A percentile compares a stretch with the other conserved stretches of the same genome.
phyloP scores from a whole-genome alignment of 2,888 invertebrate species.

The Phytoseiulus persimilis region DNA sequence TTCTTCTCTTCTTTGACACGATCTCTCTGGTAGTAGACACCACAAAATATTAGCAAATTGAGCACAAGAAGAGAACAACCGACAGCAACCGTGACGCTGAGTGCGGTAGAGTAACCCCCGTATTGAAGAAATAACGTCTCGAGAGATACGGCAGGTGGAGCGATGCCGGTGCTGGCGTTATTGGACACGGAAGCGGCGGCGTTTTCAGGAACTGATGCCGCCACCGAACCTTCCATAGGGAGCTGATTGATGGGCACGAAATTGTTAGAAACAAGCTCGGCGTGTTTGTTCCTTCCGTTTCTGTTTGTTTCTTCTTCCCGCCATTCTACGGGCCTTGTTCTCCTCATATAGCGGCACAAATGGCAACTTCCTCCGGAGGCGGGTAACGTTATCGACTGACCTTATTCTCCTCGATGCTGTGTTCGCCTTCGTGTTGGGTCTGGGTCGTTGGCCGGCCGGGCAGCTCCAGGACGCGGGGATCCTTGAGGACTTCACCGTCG shows the following conservation, averaged over 20 bases:
- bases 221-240: conserved; percentile 33
- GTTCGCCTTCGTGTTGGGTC: not conserved
- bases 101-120: conserved; percentile 39
- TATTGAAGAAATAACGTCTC: conserved; percentile 30
- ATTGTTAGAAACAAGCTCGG: not conserved
- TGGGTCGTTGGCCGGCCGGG: not conserved
- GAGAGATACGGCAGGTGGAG: conserved; percentile 6
- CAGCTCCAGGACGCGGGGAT: conserved; percentile 51
- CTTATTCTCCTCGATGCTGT: not conserved
- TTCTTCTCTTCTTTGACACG: conserved; percentile 44
- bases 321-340: too few species aligned
- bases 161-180: conserved; percentile 1
- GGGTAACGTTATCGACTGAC: too few species aligned
- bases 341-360: too few species aligned
- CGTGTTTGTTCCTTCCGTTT: not conserved
- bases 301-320: not conserved
- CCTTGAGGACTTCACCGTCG: conserved; percentile 65
- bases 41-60: conserved; percentile 50
- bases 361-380: not conserved
- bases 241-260: not conserved
- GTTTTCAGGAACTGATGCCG: conserved; percentile 37
- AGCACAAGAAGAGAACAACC: conserved; percentile 50
- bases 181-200: conserved; percentile 24
- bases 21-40: conserved; percentile 50
- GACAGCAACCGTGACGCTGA: conserved; percentile 47